Base-by-base conservation (phyloP, 2,888 invertebrate genomes). In the Oxyscelio sp. region DNA sequence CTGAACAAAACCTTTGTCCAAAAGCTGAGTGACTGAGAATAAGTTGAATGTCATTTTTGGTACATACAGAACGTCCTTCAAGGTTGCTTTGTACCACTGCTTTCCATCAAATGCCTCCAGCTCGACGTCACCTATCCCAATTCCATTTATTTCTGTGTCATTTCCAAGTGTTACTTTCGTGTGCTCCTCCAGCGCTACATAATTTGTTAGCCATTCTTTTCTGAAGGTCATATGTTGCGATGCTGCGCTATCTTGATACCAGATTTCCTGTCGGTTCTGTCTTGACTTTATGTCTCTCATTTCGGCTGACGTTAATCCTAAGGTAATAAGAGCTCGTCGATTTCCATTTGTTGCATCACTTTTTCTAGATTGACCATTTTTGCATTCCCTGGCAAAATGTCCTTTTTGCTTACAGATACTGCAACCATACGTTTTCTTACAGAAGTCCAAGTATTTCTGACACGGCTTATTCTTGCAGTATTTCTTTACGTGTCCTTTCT, bases 1-100 rank as follows among this genome's bases (percentile, higher is more conserved):
- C 24, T 89, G 88, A 8, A 58, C 63, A 73, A 87, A 90, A n/a
- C 89, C 87, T 82, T 89, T 89, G 56, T 90, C 90, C 3, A 90
- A 45, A 9, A 86, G 80, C 80, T 82, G 71, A 6, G 86, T 81
- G 2, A 89, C 89, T 54, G 90, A 90, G 31, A 90, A 90, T 34
- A 90, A 48, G 58, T 90, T 90, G 40, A 85, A 87, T 2, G 74
- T 78, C 66, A 88, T 71, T 31, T 87, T 50, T 38, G 83, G 87
- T 45, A 82, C 82, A 61, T 81, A 79, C 43, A 87, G 38, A 17
- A 88, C 86, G 43, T 85, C 66, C 48, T 83, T 80, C 40, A 89
- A 54, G 11, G 61, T 66, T 24, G 85, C 75, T 74, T 88, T 71
- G 13, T 87, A 40, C 86, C 87, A 90, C 27, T 71, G 27, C 15